Evolutionary conservation across 2,797 vertebrate species (phyloP).

Genomic region (Otolemur crassicaudatus): DNA sequence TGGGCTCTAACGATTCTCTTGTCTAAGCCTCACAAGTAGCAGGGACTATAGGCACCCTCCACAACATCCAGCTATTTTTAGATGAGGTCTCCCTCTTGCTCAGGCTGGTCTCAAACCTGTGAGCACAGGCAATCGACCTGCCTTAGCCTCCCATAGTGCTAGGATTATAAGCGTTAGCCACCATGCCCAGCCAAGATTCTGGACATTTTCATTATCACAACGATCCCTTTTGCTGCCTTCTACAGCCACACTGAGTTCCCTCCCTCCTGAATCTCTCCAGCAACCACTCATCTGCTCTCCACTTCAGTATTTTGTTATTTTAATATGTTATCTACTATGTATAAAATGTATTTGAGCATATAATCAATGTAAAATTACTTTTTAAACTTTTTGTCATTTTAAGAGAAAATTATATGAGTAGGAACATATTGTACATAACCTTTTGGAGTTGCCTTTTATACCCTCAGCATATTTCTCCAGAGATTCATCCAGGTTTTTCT

Average conservation of each 20-base stretch:
- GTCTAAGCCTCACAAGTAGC: no score
- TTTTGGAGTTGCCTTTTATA: background rate
- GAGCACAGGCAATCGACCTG: no score
- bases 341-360: background rate
- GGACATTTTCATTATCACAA: background rate
- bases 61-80: no score
- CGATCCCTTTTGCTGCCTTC: background rate
- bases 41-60: no score
- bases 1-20: no score
- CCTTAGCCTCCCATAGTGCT: no score
- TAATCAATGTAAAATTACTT: background rate
- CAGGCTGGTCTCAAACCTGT: no score
- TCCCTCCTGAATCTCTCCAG: background rate
- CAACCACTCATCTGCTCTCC: background rate
- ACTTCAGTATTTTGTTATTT: constrained; percentile 33
- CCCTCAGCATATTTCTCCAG: background rate
- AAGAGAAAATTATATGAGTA: background rate
- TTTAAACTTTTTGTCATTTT: constrained; percentile 18
- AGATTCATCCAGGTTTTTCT: background rate
- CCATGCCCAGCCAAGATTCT: background rate
- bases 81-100: no score
- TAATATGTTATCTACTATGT: background rate
- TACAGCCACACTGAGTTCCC: background rate
- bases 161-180: no score
- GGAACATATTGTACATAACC: background rate